Percentiles rank a stretch among this genome's conserved stretches.
Conservation (phyloP, 2,797 vertebrate species). For the Etheostoma nigrum region DNA sequence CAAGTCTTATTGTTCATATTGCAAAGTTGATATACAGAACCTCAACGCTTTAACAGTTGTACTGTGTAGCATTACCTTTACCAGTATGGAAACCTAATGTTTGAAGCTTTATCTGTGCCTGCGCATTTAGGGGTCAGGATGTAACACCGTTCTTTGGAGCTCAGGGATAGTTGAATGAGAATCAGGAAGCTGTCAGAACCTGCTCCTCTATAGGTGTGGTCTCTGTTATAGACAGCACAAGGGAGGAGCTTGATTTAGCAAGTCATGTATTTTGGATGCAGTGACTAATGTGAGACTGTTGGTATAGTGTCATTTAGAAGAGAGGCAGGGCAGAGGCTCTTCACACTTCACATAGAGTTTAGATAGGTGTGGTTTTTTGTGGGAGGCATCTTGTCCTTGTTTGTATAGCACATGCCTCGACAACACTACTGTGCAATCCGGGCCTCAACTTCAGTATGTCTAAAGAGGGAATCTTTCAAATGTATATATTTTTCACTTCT, state of each 20-base stretch:
- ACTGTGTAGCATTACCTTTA: conserved; percentile 5
- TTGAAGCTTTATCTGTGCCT: conserved; percentile 39
- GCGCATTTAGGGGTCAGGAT: conserved; percentile 33
- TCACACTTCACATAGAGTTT: conserved; percentile 26
- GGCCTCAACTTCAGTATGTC: background rate
- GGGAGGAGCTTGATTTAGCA: conserved; percentile 54
- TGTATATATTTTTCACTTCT: background rate
- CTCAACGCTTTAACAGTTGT: conserved; percentile 39
- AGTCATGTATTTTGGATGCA: conserved; percentile 68
- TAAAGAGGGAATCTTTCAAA: background rate
- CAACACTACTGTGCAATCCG: conserved; percentile 21
- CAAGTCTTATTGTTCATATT: conserved; percentile 60
- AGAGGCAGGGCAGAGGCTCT: conserved; percentile 51
- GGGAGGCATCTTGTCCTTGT: conserved; percentile 43
- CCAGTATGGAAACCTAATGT: conserved; percentile 2
- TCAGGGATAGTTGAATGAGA: conserved; percentile 34
- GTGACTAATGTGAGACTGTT: conserved; percentile 70
- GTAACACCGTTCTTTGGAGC: conserved; percentile 41
- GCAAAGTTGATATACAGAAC: conserved; percentile 19
- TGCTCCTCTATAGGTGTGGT: conserved; percentile 77
- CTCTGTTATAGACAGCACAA: conserved; percentile 45
- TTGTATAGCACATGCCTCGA: conserved; percentile 33
- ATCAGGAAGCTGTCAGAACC: conserved; percentile 75
- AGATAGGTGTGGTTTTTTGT: conserved; percentile 62
- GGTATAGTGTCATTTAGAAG: conserved; percentile 57